Evolutionary conservation across 2,888 invertebrate genomes (phyloP), one percentile per base, ranked within the genome.

Genomic region (Liposcelis brunnea): DNA sequence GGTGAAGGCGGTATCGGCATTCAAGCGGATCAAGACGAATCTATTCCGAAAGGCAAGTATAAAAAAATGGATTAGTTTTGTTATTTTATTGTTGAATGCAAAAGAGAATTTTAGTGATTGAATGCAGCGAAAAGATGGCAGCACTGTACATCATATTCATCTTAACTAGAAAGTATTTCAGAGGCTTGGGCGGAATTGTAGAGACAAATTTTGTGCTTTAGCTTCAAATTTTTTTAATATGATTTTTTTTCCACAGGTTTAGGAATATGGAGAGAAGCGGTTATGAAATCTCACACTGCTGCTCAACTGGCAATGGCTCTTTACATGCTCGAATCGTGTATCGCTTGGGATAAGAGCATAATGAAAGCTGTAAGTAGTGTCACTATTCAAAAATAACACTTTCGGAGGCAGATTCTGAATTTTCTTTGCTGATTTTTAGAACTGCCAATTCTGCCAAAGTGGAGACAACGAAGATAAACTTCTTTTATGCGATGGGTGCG

Each of bases 321-420:
- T 48, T 83, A 87, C 57, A 83, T 87, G 55, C 68, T 97, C 52
- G 91, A 94, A 61, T 79, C 82, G 2, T 84, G 83, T 60, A 87
- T 97, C 55, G 93, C 94, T 33, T 97, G 97, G 97, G 95, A 97
- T 67, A 93, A 94, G 70, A 93, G 93, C 68, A 87, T 94, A 59
- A 94, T 97, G 94, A 93, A 94, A 75, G 95, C 94, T 69, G 93
- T 94, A 72, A 78, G 87, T 80, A 15, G n/a, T 21, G 10, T 36
- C 18, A 38, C 12, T 26, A n/a, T n/a, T n/a, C n/a, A n/a, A n/a
- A n/a, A n/a, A n/a, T n/a, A n/a, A n/a, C n/a, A 42, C 18, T 42
- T 42, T 42, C 16, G n/a, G n/a, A n/a, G n/a, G 21, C 26, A 42
- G 16, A 42, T 19, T 31, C 5, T 35, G 10, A 35, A 15, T 35